phyloP scores from a whole-genome alignment of 2,797 vertebrate species.

The Poeciliopsis presidionis region DNA sequence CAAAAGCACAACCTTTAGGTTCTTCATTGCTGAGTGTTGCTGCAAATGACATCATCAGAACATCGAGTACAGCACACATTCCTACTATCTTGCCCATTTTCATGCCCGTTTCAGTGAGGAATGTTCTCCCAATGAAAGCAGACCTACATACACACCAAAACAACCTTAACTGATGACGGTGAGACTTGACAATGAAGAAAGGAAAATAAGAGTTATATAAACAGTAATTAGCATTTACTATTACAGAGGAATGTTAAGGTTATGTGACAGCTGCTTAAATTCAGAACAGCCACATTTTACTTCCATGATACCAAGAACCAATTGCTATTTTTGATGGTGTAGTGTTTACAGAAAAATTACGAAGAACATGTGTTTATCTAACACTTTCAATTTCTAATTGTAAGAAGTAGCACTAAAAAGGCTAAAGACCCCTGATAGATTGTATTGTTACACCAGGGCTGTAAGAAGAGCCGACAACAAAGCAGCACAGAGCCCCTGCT shows the following conservation, averaged over 20 bases:
- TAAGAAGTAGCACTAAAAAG: background rate
- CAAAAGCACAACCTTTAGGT: too few relatives aligned
- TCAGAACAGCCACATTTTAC: background rate
- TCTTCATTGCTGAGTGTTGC: too few relatives aligned
- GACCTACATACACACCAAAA: too few relatives aligned
- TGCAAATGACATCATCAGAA: too few relatives aligned
- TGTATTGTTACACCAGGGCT: background rate
- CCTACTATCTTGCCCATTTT: too few relatives aligned
- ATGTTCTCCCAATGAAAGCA: too few relatives aligned
- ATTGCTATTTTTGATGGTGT: background rate
- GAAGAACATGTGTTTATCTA: background rate
- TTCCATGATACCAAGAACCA: background rate
- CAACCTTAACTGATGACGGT: too few relatives aligned
- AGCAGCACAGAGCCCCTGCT: background rate
- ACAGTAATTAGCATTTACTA: background rate
- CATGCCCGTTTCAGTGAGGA: too few relatives aligned
- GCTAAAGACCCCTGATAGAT: background rate
- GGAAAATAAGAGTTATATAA: background rate
- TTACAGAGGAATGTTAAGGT: background rate
- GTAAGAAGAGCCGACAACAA: background rate
- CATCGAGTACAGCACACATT: too few relatives aligned
- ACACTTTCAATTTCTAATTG: background rate
- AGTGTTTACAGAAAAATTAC: background rate
- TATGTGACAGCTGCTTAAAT: background rate
- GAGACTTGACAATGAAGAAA: too few relatives aligned